Evolutionary conservation across 2,113 vertebrate genomes (phyloP).

Genomic region (Spilogale gracilis): DNA sequence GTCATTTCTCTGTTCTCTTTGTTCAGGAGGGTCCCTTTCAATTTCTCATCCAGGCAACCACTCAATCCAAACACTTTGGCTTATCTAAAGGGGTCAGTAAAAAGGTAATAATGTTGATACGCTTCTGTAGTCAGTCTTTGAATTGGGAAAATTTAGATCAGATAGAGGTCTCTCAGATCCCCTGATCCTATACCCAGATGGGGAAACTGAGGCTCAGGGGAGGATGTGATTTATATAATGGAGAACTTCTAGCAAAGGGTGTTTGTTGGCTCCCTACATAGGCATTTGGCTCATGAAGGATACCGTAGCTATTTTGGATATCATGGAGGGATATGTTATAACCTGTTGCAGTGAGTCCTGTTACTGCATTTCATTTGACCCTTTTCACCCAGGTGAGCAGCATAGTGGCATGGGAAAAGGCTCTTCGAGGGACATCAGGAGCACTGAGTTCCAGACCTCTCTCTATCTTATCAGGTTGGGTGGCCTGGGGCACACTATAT

Average conservation of each 20-base stretch:
- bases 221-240: background rate
- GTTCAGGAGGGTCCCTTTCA: background rate
- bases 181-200: background rate
- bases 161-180: background rate
- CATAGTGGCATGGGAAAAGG: background rate
- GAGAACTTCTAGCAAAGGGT: background rate
- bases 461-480: background rate
- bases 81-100: background rate
- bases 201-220: background rate
- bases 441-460: background rate
- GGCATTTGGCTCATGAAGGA: background rate
- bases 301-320: background rate
- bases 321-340: background rate
- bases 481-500: background rate
- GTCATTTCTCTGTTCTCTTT: background rate
- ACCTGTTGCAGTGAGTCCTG: background rate
- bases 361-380: background rate
- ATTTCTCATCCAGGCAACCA: background rate
- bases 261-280: background rate
- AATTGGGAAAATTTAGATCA: background rate
- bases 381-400: background rate
- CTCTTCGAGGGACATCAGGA: background rate
- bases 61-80: background rate
- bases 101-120: background rate
- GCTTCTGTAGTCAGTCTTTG: background rate